A percentile compares a stretch with the other conserved stretches of the same genome.
phyloP scores from a whole-genome alignment of 2,113 vertebrate species.

The Notarius quadriscutis region DNA sequence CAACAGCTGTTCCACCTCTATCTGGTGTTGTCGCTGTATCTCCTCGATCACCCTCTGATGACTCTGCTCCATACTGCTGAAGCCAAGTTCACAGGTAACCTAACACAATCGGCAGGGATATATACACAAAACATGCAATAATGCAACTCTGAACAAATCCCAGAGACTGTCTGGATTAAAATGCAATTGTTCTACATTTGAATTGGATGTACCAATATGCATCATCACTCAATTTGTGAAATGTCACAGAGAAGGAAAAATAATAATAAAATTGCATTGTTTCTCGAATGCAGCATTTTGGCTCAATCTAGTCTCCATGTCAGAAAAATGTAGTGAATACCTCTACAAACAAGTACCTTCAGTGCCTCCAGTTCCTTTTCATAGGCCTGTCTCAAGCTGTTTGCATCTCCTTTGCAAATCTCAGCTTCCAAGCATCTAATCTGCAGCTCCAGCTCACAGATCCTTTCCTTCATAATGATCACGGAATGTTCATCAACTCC shows the following conservation, averaged over 20 bases:
- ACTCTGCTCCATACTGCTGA: slow-evolving; percentile 86
- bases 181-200: not conserved
- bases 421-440: slow-evolving; percentile 74
- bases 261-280: not conserved
- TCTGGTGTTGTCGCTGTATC: slow-evolving; percentile 86
- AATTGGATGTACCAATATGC: not conserved
- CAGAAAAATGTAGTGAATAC: not conserved
- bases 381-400: slow-evolving; percentile 74
- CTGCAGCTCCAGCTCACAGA: slow-evolving; percentile 76
- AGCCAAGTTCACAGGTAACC: slow-evolving; percentile 83
- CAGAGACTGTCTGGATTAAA: too few relatives aligned
- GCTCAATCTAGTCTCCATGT: not conserved
- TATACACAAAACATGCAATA: not conserved
- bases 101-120: slow-evolving; percentile 51
- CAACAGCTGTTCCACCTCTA: slow-evolving; percentile 83
- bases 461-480: slow-evolving; percentile 69
- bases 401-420: slow-evolving; percentile 66
- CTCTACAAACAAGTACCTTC: slow-evolving; percentile 72
- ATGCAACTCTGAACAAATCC: not conserved
- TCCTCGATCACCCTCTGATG: slow-evolving; percentile 87
- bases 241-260: not conserved
- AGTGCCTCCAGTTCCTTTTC: slow-evolving; percentile 83
- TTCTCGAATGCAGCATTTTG: too few relatives aligned
- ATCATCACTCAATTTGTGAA: not conserved
- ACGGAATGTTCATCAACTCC: slow-evolving; percentile 61